phyloP scores from a whole-genome alignment of 2,888 invertebrate species.

The Liposcelis brunnea region DNA sequence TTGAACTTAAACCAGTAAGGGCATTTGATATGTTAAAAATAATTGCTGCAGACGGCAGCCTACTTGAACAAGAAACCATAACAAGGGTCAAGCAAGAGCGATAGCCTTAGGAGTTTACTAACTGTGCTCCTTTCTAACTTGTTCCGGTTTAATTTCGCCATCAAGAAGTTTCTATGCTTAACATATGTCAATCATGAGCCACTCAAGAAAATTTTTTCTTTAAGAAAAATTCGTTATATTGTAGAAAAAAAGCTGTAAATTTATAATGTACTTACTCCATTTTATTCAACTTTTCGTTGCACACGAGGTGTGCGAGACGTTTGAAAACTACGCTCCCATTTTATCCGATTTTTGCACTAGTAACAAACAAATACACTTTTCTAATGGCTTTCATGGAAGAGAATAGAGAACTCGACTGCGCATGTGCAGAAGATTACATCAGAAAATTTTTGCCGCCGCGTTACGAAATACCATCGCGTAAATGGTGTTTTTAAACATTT shows the following conservation, averaged over 20 bases:
- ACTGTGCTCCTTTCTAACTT: too few relatives aligned
- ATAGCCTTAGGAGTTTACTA: too few relatives aligned
- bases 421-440: conserved; percentile 6
- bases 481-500: too few relatives aligned
- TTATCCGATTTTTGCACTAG: not conserved
- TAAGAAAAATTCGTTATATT: too few relatives aligned
- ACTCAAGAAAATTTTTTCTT: conserved; percentile 10
- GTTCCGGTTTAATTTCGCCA: too few relatives aligned
- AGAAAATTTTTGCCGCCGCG: not conserved
- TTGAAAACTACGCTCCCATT: conserved; percentile 7
- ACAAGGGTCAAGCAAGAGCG: too few relatives aligned
- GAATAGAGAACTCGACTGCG: not conserved
- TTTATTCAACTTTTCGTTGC: conserved; percentile 38
- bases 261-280: conserved; percentile 46
- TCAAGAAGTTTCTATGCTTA: too few relatives aligned
- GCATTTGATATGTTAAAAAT: too few relatives aligned
- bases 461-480: too few relatives aligned
- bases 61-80: too few relatives aligned
- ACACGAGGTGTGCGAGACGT: conserved; percentile 37
- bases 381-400: not conserved
- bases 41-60: too few relatives aligned
- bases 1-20: too few relatives aligned
- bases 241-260: conserved; percentile 10
- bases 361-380: not conserved
- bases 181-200: conserved; percentile 4